Conservation (phyloP, 2,888 invertebrate species). For the Furcula furcula region DNA sequence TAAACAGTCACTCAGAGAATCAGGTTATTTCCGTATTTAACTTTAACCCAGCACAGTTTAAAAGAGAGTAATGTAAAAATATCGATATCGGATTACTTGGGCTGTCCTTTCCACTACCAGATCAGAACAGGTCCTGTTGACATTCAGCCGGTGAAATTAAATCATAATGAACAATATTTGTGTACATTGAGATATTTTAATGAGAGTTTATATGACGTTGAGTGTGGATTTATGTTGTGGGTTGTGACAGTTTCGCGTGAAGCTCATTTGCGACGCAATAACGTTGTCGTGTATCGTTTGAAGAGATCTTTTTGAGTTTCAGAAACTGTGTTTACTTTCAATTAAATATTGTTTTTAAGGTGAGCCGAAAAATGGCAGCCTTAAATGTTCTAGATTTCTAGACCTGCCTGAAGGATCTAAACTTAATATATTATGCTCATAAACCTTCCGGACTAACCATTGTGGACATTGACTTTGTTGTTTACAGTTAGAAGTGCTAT, state of each 20-base stretch:
- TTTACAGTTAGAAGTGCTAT: no score
- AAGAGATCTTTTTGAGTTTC: no score
- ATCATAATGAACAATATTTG: slow-evolving; percentile 1
- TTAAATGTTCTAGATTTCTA: no score
- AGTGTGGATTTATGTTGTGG: neutral
- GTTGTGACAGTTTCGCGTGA: neutral
- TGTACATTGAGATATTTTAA: neutral
- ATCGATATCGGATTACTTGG: slow-evolving; percentile 25
- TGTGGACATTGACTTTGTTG: no score
- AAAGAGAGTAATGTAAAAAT: slow-evolving; percentile 19
- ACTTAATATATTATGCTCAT: no score
- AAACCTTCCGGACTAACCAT: no score
- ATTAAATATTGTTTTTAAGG: no score
- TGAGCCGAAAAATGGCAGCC: no score
- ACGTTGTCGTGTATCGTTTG: no score
- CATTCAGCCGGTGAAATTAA: slow-evolving; percentile 24
- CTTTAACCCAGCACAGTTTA: slow-evolving; percentile 12
- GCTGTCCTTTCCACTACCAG: slow-evolving; percentile 33
- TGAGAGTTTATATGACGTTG: neutral
- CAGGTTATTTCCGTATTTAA: slow-evolving; percentile 5
- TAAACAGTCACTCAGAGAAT: slow-evolving; percentile 2
- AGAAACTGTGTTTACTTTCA: no score
- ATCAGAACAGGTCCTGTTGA: slow-evolving; percentile 44
- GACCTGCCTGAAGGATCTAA: no score
- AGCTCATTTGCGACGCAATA: no score